A percentile compares a stretch with the other conserved stretches of the same genome.
These are phyloP conservation scores for Cassiopea xamachana DNA, from an alignment of 30 jellyfish, hydroid and myxozoan genomes.

Conservation along the genomic window DNA sequence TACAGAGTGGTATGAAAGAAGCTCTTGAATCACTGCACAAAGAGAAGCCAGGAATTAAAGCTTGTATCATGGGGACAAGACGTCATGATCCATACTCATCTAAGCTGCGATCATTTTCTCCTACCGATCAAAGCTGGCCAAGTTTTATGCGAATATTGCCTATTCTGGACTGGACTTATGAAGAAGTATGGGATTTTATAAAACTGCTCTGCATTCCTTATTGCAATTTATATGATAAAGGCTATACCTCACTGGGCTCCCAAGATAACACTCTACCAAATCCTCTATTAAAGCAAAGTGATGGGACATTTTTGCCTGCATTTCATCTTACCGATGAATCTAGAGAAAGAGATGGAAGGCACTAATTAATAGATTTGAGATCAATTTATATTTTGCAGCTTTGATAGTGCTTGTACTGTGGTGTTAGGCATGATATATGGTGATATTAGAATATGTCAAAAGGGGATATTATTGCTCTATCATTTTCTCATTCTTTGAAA, in stretches of 20 bases:
- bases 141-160: constrained; percentile 91
- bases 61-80: constrained; percentile 97
- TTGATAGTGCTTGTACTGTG: neutral
- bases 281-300: constrained; percentile 61
- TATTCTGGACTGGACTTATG: constrained; percentile 93
- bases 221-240: constrained; percentile 88
- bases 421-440: neutral
- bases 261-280: constrained; percentile 81
- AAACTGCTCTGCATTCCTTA: constrained; percentile 73
- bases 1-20: constrained; percentile 83
- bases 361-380: neutral
- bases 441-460: too few relatives aligned
- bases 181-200: constrained; percentile 92
- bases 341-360: constrained; percentile 84
- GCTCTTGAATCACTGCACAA: constrained; percentile 68
- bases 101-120: constrained; percentile 76
- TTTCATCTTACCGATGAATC: constrained; percentile 69
- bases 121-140: constrained; percentile 96
- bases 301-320: constrained; percentile 94
- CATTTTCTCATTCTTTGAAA: too few relatives aligned
- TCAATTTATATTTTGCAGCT: neutral
- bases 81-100: constrained; percentile 97
- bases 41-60: constrained; percentile 78
- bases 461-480: too few relatives aligned
- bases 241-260: constrained; percentile 95